Conservation (phyloP, 2,888 invertebrate genomes). For the Automeris io region DNA sequence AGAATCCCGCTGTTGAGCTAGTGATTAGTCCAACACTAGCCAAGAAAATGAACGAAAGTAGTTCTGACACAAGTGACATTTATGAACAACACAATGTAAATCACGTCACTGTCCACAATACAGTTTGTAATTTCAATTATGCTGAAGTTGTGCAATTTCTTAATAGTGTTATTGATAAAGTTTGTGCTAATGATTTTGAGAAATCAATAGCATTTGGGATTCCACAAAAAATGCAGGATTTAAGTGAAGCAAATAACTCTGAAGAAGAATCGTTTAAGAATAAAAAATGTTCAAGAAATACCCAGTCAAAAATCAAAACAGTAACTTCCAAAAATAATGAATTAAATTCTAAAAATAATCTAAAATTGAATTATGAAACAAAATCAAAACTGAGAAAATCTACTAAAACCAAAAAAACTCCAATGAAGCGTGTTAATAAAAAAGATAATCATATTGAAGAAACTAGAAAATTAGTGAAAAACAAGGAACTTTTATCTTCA, state of each 20-base stretch:
- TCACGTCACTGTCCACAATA: slow-evolving; percentile 17
- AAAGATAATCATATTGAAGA: not conserved
- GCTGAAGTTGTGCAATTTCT: slow-evolving; percentile 45
- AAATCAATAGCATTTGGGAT: slow-evolving; percentile 32
- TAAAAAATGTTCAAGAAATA: not conserved
- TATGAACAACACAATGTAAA: slow-evolving; percentile 26
- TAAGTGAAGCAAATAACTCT: not conserved
- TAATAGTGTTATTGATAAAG: slow-evolving; percentile 45
- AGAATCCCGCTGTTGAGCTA: slow-evolving; percentile 28
- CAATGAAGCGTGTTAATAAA: not conserved
- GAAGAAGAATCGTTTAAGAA: not conserved
- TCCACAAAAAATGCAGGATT: not conserved
- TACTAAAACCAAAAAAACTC: not conserved
- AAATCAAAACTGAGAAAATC: not conserved
- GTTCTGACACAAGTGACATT: slow-evolving; percentile 41
- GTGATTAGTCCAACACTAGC: slow-evolving; percentile 47
- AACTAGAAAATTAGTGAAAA: slow-evolving; percentile 3
- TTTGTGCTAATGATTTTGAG: slow-evolving; percentile 44
- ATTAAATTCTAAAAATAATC: not conserved
- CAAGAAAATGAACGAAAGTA: slow-evolving; percentile 45
- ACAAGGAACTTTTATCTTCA: not conserved
- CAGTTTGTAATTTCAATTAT: slow-evolving; percentile 25
- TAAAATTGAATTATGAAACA: not conserved
- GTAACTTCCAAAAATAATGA: not conserved
- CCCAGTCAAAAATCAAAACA: not conserved